A percentile compares a stretch with the other conserved stretches of the same genome.
phyloP scores from a whole-genome alignment of 2,797 vertebrate genomes.

The Perodicticus potto region DNA sequence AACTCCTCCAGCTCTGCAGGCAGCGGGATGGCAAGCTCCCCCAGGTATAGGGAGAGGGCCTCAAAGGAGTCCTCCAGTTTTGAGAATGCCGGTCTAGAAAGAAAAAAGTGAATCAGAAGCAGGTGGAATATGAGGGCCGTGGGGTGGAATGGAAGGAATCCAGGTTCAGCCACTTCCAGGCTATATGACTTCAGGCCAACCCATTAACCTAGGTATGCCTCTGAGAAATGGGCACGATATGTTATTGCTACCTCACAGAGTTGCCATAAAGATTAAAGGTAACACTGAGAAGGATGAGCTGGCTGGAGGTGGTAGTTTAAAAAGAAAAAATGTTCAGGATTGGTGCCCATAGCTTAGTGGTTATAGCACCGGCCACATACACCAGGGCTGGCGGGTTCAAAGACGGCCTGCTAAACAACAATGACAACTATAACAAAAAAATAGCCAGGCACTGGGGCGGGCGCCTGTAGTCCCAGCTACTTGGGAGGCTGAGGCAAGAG shows the following conservation, averaged over 20 bases:
- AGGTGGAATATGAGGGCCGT: background rate
- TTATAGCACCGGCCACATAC: no score
- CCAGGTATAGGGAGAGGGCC: conserved; percentile 94
- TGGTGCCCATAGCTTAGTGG: no score
- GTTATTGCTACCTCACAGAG: background rate
- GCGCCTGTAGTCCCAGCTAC: no score
- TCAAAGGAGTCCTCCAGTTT: conserved; percentile 97
- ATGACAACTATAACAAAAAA: no score
- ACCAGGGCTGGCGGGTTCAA: no score
- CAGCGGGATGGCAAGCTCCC: conserved; percentile 95
- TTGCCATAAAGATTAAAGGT: background rate
- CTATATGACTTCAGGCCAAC: background rate
- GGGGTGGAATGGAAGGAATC: background rate
- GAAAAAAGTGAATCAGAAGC: conserved; percentile 7
- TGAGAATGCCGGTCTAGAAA: conserved; percentile 94
- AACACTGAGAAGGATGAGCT: background rate
- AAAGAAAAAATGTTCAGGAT: background rate
- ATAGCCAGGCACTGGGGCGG: no score
- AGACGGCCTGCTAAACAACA: no score
- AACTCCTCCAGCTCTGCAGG: conserved; percentile 96
- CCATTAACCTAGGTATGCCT: background rate
- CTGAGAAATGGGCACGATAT: background rate
- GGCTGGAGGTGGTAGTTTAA: background rate
- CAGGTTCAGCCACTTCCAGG: background rate
- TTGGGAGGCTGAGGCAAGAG: no score